phyloP scores from a whole-genome alignment of 1,140 invertebrate species.

The Drosophila trapezifrons region DNA sequence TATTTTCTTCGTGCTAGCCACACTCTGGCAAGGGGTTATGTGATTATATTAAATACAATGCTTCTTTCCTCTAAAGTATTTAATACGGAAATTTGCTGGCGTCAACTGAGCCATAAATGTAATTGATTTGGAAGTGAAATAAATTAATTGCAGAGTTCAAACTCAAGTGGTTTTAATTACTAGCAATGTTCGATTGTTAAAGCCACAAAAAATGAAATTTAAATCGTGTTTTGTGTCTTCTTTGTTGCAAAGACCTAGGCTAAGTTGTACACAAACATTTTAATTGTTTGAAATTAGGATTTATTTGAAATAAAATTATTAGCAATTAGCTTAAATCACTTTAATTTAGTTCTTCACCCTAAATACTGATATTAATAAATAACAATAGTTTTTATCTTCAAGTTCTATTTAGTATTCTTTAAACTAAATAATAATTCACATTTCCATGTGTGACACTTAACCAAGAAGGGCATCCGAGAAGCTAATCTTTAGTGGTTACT shows the following conservation, averaged over 20 bases:
- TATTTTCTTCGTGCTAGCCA: slow-evolving; percentile 21
- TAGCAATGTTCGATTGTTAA: not conserved
- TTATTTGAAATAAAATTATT: no score
- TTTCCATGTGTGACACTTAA: no score
- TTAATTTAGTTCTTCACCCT: no score
- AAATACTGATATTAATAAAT: not conserved
- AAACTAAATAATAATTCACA: no score
- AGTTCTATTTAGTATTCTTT: no score
- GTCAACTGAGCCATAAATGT: no score
- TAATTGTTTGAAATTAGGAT: no score
- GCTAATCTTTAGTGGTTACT: not conserved
- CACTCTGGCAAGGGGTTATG: not conserved
- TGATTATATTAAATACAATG: not conserved
- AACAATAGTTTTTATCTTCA: not conserved
- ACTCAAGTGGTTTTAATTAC: not conserved
- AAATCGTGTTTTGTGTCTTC: not conserved
- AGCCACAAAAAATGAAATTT: no score
- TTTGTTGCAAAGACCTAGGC: no score
- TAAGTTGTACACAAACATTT: no score
- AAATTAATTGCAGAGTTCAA: not conserved
- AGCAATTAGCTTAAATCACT: no score
- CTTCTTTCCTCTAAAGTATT: no score
- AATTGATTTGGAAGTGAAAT: not conserved
- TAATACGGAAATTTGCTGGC: not conserved
- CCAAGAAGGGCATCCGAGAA: not conserved